Evolutionary conservation across 92 coral and sea anemone genomes (phyloP), one percentile per base, ranked within the genome.

Genomic region (Phymanthus crucifer): DNA sequence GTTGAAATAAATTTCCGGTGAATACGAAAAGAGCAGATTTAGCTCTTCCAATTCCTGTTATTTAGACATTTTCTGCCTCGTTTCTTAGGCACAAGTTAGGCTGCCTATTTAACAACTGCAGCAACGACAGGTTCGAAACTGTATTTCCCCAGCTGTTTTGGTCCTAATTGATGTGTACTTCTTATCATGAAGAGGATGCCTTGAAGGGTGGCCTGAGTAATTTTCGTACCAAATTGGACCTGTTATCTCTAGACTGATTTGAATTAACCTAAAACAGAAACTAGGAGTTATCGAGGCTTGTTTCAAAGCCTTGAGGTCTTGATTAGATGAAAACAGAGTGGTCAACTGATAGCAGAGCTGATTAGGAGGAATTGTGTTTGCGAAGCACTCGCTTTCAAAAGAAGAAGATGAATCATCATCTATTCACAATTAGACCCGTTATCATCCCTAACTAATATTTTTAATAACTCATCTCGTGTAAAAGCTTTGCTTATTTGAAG

Each of bases 341-440:
- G 66, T 57, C 23, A 57, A n/a, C 66, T 57, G 68, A 61, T 24
- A 61, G 68, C 16, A 61, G 23, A 61, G 68, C 68, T 61, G 68
- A 61, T 61, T 24, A 61, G 35, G 29, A 26, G 68, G 33, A 34
- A 61, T 61, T 61, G 26, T 17, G 33, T 61, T 61, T 61, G 29
- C 13, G 68, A 24, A 24, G 13, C 68, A 61, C 12, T 38, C 36
- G 13, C 68, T 61, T 21, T 61, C 68, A 14, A 61, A 61, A 61
- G 33, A 16, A 21, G 29, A 54, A 54, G n/a, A n/a, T n/a, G n/a
- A n/a, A n/a, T n/a, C n/a, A n/a, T 27, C 68, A 26, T 12, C 8
- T 18, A 24, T 61, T 61, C 17, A 24, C 68, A 1, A 61, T 24
- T 61, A 19, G 32, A n/a, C 21, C 4, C 12, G 0, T n/a, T 58